Percentiles rank a stretch among this genome's conserved stretches.
These are phyloP conservation scores for Drosophila rellima DNA, from an alignment of 2,888 invertebrate species.

Conservation along the genomic window DNA sequence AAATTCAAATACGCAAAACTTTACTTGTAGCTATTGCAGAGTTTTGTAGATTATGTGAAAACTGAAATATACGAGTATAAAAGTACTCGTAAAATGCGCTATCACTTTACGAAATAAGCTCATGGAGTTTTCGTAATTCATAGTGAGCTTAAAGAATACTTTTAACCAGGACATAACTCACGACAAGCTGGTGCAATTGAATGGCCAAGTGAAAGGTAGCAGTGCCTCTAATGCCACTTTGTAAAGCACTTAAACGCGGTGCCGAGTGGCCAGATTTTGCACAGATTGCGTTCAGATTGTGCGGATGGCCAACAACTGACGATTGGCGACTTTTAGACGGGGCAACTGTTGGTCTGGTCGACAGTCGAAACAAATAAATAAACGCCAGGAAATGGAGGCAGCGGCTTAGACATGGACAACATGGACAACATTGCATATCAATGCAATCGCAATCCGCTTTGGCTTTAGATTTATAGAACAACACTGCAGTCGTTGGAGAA, in stretches of 20 bases:
- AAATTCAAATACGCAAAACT: constrained; percentile 11
- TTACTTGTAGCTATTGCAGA: constrained; percentile 2
- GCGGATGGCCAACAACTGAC: constrained; percentile 15
- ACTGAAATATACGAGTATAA: neutral
- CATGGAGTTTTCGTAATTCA: constrained; percentile 12
- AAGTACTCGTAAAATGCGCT: constrained; percentile 1
- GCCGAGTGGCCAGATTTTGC: constrained; percentile 51
- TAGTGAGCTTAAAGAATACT: constrained; percentile 11
- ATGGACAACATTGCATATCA: constrained; percentile 73
- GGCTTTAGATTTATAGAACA: constrained; percentile 70
- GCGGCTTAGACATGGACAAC: constrained; percentile 57
- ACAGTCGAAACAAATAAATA: constrained; percentile 70
- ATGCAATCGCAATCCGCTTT: constrained; percentile 77
- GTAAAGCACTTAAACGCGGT: constrained; percentile 49
- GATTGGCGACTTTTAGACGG: constrained; percentile 29
- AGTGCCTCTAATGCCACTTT: constrained; percentile 56
- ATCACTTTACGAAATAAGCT: constrained; percentile 15
- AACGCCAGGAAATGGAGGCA: constrained; percentile 29
- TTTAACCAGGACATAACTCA: constrained; percentile 51
- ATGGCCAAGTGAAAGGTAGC: constrained; percentile 57
- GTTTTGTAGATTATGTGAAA: constrained; percentile 2
- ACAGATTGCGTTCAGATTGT: constrained; percentile 46
- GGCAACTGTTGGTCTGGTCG: constrained; percentile 18
- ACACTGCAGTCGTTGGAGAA: constrained; percentile 34
- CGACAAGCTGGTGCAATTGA: constrained; percentile 38